Base-by-base conservation (phyloP, 2,888 invertebrate species). In the Hydrotaea diabolus region DNA sequence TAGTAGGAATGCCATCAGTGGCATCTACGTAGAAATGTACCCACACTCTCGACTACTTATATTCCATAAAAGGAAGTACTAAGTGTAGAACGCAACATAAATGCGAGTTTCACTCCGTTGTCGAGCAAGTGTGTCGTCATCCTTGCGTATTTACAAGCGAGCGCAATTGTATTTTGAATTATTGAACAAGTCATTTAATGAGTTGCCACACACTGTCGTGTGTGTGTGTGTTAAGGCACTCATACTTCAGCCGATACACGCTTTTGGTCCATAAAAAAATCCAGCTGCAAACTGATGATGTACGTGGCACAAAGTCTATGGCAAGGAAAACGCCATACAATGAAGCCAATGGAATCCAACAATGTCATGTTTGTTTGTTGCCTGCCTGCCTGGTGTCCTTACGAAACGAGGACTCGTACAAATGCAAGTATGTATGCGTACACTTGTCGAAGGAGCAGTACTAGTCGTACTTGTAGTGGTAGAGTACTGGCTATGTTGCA, bases 161-260 rank as follows among this genome's bases (percentile, higher is more conserved):
- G 69, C 36, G 15, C 77, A 85, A 79, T 79, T 77, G 76, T 76
- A 85, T 82, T 79, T 85, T 55, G 59, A 85, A 82, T 79, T 79
- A 82, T 82, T 79, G 81, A 77, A 82, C 75, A 80, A 66, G 64
- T 73, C 49, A 66, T 69, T 73, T 85, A 85, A 79, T 82, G 85
- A 77, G 53, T 69, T 71, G 72, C 62, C 9, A 62, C 36, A 62
- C 49, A n/a, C n/a, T 49, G 7, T 1, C 13, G 39, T 39, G 13
- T 39, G 9, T 49, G 2, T n/a, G 49, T n/a, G n/a, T n/a, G n/a
- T n/a, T n/a, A n/a, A n/a, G n/a, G n/a, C n/a, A n/a, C n/a, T n/a
- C n/a, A n/a, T n/a, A n/a, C n/a, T n/a, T n/a, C n/a, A n/a, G n/a
- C n/a, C n/a, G n/a, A n/a, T n/a, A n/a, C n/a, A n/a, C n/a, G n/a